A percentile compares a stretch with the other conserved stretches of the same genome.
Evolutionary conservation across 2,113 vertebrate genomes (phyloP).

Genomic region (Eublepharis macularius): DNA sequence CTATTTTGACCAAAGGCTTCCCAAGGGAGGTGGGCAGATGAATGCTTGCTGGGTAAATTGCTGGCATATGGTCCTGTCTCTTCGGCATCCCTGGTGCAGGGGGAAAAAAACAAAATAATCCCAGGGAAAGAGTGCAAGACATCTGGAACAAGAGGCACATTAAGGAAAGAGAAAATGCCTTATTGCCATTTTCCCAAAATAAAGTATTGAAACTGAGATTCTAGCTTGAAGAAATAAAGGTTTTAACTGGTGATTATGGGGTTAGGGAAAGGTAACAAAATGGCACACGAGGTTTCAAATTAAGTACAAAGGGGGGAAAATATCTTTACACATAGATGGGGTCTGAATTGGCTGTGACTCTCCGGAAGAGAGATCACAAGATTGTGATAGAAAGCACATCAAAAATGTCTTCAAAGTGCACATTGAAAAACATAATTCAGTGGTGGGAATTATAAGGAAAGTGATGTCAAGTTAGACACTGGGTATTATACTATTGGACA

Average conservation of each 20-base stretch:
- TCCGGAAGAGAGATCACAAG: neutral
- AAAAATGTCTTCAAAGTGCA: neutral
- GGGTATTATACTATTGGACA: no score
- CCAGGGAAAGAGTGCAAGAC: neutral
- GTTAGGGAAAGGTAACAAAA: neutral
- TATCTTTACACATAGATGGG: no score
- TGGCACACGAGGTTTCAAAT: neutral
- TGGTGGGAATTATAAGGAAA: neutral
- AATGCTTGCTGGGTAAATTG: constrained; percentile 28
- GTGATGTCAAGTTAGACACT: no score
- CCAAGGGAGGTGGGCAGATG: neutral
- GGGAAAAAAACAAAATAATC: neutral
- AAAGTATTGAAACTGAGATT: neutral
- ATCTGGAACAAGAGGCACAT: neutral
- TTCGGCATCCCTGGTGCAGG: neutral
- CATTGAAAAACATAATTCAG: neutral
- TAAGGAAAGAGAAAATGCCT: neutral
- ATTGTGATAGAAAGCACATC: neutral
- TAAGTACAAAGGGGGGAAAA: neutral
- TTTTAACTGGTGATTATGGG: no score
- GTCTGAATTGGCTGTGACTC: neutral
- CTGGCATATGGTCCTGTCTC: constrained; percentile 25
- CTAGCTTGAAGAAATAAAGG: neutral
- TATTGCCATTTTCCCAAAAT: neutral
- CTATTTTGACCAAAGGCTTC: neutral